Base-by-base conservation (phyloP, 2,113 vertebrate genomes). In the Ciconia maguari region DNA sequence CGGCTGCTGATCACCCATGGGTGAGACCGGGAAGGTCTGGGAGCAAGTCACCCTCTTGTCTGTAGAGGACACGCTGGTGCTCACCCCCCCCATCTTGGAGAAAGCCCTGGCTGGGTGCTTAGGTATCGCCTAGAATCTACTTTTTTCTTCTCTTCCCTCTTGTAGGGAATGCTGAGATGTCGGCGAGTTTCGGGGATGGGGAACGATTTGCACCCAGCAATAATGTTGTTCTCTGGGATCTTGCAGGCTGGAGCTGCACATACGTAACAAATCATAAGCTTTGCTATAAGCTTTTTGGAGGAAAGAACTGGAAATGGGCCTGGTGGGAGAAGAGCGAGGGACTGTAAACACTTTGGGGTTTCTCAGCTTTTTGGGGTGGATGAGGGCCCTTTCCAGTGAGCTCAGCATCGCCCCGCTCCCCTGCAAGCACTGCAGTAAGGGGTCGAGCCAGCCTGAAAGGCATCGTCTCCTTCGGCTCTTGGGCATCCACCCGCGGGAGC, bases 1-100 rank as follows among this genome's bases (percentile, higher is more conserved):
- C 0, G 1, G 19, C 18, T 13, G 12, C 46, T 0, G 1, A 32
- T 7, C n/a, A 11, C 69, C 48, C 26, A 11, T 0, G 1, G 54
- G 54, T 0, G 2, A 34, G 19, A 49, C 11, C 1, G 1, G 13
- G 36, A 18, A 52, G 34, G 17, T 36, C 36, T 0, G 0, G 34
- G 62, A 60, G 14, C 0, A 0, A 80, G 61, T 20, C 18, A 13
- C 49, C 29, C 65, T n/a, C 30, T 19, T 57, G 26, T 42, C 62
- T 30, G 32, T 6, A 25, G 11, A 72, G 36, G 11, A 51, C 20
- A 26, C 0, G 2, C 34, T 41, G 74, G n/a, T 55, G 26, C n/a
- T 65, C 38, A 22, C 26, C 6, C 30, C 30, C 6, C 30, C 17
- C 5, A 3, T 9, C 60, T 54, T 14, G 17, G 24, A 77, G 5